phyloP scores from a whole-genome alignment of 2,113 vertebrate species.

The Lycaon pictus region DNA sequence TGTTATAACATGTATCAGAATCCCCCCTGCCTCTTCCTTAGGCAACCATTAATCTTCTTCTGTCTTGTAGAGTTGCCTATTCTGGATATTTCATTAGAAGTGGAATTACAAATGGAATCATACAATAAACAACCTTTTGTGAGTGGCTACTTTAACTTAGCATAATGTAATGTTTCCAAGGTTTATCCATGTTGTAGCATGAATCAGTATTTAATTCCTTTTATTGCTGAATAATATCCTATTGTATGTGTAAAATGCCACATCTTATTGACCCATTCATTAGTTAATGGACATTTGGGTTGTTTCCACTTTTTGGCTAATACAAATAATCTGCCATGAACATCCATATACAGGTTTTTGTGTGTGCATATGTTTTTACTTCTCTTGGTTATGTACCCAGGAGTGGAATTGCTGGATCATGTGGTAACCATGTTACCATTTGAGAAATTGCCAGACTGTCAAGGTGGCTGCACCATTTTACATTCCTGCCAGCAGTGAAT shows the following conservation, averaged over 20 bases:
- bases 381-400: background rate
- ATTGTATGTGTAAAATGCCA: background rate
- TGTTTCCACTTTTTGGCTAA: background rate
- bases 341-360: background rate
- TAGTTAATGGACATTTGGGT: background rate
- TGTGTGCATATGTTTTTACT: background rate
- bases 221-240: background rate
- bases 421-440: background rate
- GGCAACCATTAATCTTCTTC: background rate
- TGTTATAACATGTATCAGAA: background rate
- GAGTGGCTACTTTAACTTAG: background rate
- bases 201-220: background rate
- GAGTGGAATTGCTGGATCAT: background rate
- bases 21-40: background rate
- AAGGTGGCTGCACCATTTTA: background rate
- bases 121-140: background rate
- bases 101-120: background rate
- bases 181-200: background rate
- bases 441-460: background rate
- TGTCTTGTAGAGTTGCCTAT: background rate
- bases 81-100: background rate
- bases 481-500: background rate
- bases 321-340: background rate
- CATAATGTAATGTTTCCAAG: background rate
- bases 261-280: background rate